Percentiles rank a stretch among this genome's conserved stretches.
These are phyloP conservation scores for Alauda arvensis DNA, from an alignment of 2,797 vertebrate species.

Conservation along the genomic window DNA sequence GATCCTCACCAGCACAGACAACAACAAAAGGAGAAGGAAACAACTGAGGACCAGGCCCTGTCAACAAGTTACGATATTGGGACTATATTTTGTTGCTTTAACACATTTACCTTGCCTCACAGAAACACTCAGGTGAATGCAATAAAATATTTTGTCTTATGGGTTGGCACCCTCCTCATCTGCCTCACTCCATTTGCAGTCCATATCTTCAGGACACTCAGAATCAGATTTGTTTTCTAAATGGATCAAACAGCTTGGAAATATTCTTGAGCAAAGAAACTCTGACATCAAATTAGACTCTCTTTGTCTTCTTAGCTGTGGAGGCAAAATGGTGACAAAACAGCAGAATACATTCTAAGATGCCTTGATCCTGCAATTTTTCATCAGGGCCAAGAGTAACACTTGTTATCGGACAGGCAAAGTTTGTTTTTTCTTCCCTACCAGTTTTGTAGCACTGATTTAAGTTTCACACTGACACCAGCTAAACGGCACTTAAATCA, in stretches of 20 bases:
- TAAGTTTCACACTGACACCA: constrained; percentile 47
- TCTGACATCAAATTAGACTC: background rate
- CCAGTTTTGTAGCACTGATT: constrained; percentile 18
- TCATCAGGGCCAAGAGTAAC: background rate
- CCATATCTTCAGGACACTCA: background rate
- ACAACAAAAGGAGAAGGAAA: background rate
- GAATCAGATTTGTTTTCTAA: background rate
- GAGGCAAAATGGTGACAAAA: constrained; percentile 6
- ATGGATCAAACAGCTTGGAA: background rate
- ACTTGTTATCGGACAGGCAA: background rate
- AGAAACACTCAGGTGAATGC: background rate
- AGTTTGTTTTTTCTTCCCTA: constrained; percentile 30
- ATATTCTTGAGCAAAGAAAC: background rate
- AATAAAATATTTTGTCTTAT: background rate
- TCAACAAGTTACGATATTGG: background rate
- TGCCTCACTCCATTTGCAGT: background rate
- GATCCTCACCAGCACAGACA: background rate
- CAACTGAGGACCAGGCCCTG: background rate
- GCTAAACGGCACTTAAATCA: constrained; percentile 47
- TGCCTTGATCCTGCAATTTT: background rate
- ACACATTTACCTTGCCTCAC: background rate
- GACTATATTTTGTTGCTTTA: background rate
- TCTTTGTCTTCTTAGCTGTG: background rate
- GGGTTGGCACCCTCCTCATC: background rate
- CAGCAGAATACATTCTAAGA: background rate